phyloP scores from a whole-genome alignment of 2,888 invertebrate genomes.

The Heliconius erato region DNA sequence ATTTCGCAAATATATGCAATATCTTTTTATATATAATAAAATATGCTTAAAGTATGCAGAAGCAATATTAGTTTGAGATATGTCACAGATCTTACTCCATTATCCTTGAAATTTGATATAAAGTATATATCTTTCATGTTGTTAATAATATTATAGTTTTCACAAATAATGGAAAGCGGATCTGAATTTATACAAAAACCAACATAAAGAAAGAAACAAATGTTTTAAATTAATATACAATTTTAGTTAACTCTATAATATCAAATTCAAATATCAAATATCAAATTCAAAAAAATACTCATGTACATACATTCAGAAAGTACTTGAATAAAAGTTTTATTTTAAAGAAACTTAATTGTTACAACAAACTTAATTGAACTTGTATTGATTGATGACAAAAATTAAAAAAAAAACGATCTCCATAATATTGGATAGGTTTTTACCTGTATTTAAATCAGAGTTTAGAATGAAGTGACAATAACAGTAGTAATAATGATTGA shows the following conservation, averaged over 20 bases:
- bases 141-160: neutral
- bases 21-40: neutral
- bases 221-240: too few relatives aligned
- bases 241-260: neutral
- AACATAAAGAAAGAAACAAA: neutral
- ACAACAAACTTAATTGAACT: too few relatives aligned
- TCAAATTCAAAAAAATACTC: constrained; percentile 4
- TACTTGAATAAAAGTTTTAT: neutral
- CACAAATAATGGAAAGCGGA: neutral
- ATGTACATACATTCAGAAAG: neutral
- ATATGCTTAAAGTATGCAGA: neutral
- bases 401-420: neutral
- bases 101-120: neutral
- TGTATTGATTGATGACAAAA: neutral
- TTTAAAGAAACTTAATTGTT: neutral
- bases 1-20: neutral
- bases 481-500: constrained; percentile 57
- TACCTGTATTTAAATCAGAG: neutral
- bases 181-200: neutral
- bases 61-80: neutral
- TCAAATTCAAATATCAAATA: constrained; percentile 10
- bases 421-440: neutral
- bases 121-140: neutral
- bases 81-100: neutral
- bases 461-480: constrained; percentile 55